These are phyloP conservation scores for Speoplatyrhinus poulsoni DNA, from an alignment of 2,113 vertebrate species.

Conservation along the genomic window DNA sequence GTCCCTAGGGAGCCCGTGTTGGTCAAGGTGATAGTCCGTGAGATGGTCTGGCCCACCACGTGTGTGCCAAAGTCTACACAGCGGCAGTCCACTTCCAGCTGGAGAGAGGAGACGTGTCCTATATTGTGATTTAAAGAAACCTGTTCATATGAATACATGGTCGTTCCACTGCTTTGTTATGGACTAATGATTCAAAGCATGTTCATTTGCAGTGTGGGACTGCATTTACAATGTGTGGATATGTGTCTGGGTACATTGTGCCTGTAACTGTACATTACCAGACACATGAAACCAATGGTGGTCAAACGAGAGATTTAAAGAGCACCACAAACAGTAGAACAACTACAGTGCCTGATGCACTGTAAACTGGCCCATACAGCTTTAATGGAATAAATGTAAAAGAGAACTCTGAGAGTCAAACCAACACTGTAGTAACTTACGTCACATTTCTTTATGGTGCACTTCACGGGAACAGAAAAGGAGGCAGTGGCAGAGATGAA, in stretches of 20 bases:
- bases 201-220: no score
- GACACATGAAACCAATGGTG: no score
- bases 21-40: constrained; percentile 82
- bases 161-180: no score
- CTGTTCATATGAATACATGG: background rate
- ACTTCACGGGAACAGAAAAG: constrained; percentile 86
- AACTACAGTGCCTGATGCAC: no score
- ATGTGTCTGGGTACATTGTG: no score
- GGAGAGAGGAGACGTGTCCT: constrained; percentile 38
- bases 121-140: background rate
- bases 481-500: constrained; percentile 81
- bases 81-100: constrained; percentile 87
- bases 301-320: no score
- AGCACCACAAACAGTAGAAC: no score
- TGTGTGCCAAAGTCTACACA: constrained; percentile 87
- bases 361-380: no score
- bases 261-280: no score
- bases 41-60: constrained; percentile 86
- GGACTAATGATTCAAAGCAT: no score
- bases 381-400: no score
- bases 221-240: no score
- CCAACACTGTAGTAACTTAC: constrained; percentile 71
- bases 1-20: constrained; percentile 86
- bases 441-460: constrained; percentile 84
- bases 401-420: background rate